Evolutionary conservation across 1,140 invertebrate species (phyloP).

Genomic region (Nasonia longicornis): DNA sequence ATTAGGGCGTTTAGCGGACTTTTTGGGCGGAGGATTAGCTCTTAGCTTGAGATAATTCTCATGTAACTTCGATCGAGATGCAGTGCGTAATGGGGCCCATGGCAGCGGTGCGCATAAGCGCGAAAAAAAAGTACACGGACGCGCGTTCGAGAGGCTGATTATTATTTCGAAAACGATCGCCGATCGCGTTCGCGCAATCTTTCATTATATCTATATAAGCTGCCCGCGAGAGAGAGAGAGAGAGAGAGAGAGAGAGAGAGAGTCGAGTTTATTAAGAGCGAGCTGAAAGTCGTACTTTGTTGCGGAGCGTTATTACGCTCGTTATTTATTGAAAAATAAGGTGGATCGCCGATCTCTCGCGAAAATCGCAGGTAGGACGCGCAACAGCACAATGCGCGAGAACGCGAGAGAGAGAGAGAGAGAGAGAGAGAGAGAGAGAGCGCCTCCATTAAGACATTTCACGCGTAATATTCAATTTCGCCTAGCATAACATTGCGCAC

Average conservation of each 20-base stretch:
- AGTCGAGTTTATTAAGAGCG: background rate
- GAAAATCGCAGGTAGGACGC: background rate
- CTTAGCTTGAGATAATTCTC: no score
- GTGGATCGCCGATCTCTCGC: no score
- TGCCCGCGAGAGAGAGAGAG: no score
- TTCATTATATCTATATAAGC: background rate
- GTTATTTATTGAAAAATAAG: background rate
- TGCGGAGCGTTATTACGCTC: background rate
- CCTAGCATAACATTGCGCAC: background rate
- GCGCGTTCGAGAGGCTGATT: background rate
- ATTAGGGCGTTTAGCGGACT: no score
- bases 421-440: no score
- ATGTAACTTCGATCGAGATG: no score
- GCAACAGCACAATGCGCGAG: background rate
- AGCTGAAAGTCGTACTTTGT: background rate
- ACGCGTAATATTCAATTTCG: background rate
- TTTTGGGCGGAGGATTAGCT: background rate
- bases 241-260: background rate
- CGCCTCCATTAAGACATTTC: background rate
- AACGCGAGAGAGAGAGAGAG: no score
- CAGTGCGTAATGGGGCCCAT: background rate
- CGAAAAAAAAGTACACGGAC: background rate
- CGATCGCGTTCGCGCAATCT: background rate
- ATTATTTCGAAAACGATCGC: background rate
- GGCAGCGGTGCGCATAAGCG: background rate